Evolutionary conservation across 2,797 vertebrate genomes (phyloP).

Genomic region (Cebuella pygmaea): DNA sequence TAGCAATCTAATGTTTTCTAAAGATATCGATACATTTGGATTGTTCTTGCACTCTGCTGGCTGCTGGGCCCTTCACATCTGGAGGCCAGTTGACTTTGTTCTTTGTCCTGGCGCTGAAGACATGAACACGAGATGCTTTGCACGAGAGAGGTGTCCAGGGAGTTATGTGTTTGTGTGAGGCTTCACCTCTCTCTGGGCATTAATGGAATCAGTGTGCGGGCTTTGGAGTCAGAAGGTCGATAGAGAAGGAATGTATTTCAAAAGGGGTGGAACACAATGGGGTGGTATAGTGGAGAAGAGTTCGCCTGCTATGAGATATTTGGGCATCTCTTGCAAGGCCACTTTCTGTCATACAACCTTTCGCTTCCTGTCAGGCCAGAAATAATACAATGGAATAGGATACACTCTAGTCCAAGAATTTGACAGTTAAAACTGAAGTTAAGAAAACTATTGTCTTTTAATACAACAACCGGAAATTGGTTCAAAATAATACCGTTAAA

Average conservation of each 20-base stretch:
- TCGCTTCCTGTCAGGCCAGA: background rate
- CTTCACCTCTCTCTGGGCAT: background rate
- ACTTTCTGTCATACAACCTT: background rate
- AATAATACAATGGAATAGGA: background rate
- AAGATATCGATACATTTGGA: background rate
- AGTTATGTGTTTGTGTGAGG: background rate
- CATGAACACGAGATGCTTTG: background rate
- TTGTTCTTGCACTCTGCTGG: background rate
- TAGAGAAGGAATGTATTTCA: background rate
- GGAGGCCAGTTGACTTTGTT: background rate
- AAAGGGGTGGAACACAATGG: background rate
- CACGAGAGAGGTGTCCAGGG: no score
- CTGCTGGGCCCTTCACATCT: background rate
- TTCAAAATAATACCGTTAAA: conserved; percentile 44
- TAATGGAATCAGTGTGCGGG: background rate
- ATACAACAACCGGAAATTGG: conserved; percentile 49
- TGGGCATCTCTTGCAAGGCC: background rate
- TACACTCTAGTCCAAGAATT: conserved; percentile 23
- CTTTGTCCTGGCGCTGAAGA: background rate
- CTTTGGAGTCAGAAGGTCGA: background rate
- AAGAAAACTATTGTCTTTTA: conserved; percentile 61
- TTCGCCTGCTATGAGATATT: background rate
- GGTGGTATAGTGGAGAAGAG: rapidly evolving
- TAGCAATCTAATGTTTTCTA: background rate
- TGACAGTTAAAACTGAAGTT: conserved; percentile 53